A percentile compares a stretch with the other conserved stretches of the same genome.
These are phyloP conservation scores for Calliphora vomitoria DNA, from an alignment of 2,888 invertebrate species.

Conservation along the genomic window DNA sequence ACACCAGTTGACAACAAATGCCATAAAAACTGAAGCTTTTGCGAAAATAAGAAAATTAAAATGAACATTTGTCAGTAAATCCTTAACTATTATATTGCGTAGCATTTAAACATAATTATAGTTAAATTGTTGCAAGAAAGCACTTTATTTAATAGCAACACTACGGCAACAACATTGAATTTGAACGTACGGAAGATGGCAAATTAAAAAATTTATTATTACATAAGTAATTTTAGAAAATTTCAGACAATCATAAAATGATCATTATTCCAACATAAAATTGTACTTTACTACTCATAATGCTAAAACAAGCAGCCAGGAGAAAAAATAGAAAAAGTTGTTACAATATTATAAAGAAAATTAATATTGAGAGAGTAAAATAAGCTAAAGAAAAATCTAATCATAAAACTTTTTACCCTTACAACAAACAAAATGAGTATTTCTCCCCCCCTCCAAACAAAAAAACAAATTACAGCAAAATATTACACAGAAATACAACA, in stretches of 20 bases:
- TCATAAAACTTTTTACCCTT: constrained; percentile 59
- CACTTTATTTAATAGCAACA: constrained; percentile 1
- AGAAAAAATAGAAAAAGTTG: neutral
- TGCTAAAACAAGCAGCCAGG: neutral
- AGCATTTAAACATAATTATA: constrained; percentile 13
- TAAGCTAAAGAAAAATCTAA: constrained; percentile 30
- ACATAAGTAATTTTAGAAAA: neutral
- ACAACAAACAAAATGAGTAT: neutral
- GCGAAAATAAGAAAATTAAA: neutral
- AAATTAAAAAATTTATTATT: constrained; percentile 24
- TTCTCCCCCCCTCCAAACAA: neutral
- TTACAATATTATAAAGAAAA: neutral
- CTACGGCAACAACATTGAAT: neutral
- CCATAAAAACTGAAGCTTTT: neutral
- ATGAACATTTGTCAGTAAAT: neutral
- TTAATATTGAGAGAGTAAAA: neutral
- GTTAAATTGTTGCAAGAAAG: constrained; percentile 27
- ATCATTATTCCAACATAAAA: constrained; percentile 19
- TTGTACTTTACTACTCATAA: neutral
- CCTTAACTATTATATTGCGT: neutral
- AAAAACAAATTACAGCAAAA: constrained; percentile 13
- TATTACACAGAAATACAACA: constrained; percentile 1
- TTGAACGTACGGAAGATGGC: neutral
- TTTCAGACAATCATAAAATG: constrained; percentile 19
- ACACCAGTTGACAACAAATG: constrained; percentile 9